A percentile compares a stretch with the other conserved stretches of the same genome.
Evolutionary conservation across 1,140 invertebrate species (phyloP).

Genomic region (Zelostemma sp.): DNA sequence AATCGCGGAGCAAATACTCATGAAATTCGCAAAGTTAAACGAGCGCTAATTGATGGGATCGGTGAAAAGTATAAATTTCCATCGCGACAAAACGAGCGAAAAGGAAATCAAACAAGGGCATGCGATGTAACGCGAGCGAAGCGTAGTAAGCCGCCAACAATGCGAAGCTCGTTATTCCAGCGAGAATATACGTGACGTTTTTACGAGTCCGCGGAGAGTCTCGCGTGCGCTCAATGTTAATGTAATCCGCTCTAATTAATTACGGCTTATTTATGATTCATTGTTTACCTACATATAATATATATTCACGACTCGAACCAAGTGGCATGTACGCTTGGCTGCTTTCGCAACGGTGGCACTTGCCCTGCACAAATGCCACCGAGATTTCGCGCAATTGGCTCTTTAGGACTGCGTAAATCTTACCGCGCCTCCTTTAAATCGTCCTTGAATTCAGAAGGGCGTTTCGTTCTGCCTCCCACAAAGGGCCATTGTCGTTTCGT

Average conservation of each 20-base stretch:
- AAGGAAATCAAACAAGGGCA: constrained; percentile 43
- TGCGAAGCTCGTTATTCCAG: constrained; percentile 39
- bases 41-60: constrained; percentile 26
- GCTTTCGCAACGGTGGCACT: constrained; percentile 16
- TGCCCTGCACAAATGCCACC: no score
- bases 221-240: constrained; percentile 59
- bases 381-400: constrained; percentile 41
- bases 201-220: constrained; percentile 59
- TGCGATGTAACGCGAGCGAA: constrained; percentile 34
- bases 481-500: no score
- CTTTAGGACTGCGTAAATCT: constrained; percentile 46
- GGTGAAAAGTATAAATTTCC: constrained; percentile 47
- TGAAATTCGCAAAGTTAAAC: background rate
- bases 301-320: background rate
- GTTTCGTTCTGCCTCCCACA: constrained; percentile 8
- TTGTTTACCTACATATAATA: constrained; percentile 39
- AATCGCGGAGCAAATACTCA: no score
- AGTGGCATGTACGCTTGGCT: background rate
- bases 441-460: constrained; percentile 22
- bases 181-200: constrained; percentile 62
- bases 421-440: constrained; percentile 27
- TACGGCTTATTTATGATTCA: constrained; percentile 63
- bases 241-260: constrained; percentile 63
- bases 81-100: constrained; percentile 45
- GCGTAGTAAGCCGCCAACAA: constrained; percentile 40